These are phyloP conservation scores for Saturnia japonica DNA, from an alignment of 2,888 invertebrate species.

Conservation along the genomic window DNA sequence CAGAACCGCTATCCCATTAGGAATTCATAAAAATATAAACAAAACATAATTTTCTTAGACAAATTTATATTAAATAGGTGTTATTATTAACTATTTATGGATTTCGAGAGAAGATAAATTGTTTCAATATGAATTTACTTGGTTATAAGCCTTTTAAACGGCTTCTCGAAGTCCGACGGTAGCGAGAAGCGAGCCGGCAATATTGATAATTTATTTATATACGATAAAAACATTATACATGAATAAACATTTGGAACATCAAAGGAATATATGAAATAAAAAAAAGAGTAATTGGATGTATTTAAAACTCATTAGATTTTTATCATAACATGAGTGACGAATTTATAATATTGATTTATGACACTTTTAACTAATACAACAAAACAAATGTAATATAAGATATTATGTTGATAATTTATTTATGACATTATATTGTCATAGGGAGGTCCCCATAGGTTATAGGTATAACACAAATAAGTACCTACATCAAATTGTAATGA, in stretches of 20 bases:
- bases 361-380: not conserved
- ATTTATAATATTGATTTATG: not conserved
- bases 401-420: not conserved
- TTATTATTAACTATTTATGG: not conserved
- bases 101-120: not conserved
- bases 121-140: not conserved
- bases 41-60: not conserved
- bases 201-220: not conserved
- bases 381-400: not conserved
- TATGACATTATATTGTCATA: not conserved
- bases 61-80: not conserved
- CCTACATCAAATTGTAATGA: constrained; percentile 12
- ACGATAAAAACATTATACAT: not conserved
- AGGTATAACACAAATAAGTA: not conserved
- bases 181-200: not conserved
- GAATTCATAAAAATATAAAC: not conserved
- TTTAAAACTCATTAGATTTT: not conserved
- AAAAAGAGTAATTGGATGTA: not conserved
- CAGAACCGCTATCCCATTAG: not conserved
- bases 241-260: not conserved
- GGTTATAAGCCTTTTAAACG: not conserved
- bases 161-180: constrained; percentile 1
- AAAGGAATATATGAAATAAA: not conserved
- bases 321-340: not conserved
- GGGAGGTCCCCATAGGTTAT: no score